Evolutionary conservation across 2,888 invertebrate genomes (phyloP).

Genomic region (Phlogophora meticulosa): DNA sequence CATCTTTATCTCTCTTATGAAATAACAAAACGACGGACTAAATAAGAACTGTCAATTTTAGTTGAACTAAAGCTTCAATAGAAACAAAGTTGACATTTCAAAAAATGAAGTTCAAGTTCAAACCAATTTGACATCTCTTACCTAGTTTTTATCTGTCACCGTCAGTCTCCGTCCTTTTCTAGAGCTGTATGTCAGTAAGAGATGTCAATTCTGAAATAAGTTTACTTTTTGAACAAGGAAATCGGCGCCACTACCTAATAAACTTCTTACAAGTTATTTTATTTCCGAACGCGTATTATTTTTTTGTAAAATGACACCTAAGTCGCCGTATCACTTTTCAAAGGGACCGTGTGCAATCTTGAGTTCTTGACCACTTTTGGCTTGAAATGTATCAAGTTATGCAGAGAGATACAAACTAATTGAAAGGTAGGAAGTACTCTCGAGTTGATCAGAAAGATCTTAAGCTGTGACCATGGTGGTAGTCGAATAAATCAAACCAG

Average conservation of each 20-base stretch:
- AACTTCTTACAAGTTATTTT: constrained; percentile 24
- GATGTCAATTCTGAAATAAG: no score
- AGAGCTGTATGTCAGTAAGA: no score
- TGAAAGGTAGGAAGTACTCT: constrained; percentile 75
- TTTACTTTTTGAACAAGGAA: no score
- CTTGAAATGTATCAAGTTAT: constrained; percentile 55
- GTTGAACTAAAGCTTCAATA: no score
- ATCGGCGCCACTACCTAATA: not conserved
- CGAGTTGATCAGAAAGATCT: constrained; percentile 56
- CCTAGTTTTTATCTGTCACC: no score
- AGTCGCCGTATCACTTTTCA: constrained; percentile 47
- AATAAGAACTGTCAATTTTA: no score
- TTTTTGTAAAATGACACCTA: constrained; percentile 56
- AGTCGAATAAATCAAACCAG: constrained; percentile 12
- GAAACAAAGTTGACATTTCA: no score
- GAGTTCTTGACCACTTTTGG: constrained; percentile 34
- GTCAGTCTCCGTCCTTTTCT: no score
- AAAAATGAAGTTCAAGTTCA: no score
- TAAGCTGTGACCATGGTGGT: constrained; percentile 56
- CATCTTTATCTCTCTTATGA: no score
- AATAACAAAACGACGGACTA: no score
- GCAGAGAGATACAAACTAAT: constrained; percentile 66
- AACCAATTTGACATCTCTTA: no score
- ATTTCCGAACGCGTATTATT: constrained; percentile 8
- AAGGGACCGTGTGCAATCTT: constrained; percentile 27